Conservation (phyloP, 2,797 vertebrate species). For the Myotis pilosus region DNA sequence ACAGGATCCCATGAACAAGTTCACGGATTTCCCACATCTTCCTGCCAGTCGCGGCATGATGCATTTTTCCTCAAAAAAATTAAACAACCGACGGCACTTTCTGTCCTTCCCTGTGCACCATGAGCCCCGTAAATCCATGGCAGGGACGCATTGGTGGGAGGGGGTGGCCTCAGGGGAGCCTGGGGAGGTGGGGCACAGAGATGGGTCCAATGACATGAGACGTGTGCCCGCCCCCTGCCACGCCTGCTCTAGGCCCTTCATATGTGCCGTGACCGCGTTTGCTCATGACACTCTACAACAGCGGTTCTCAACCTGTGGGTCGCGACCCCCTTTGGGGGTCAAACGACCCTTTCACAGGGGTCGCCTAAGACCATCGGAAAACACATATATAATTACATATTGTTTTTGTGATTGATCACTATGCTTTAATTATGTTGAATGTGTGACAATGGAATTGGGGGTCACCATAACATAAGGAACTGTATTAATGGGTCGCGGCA, state of each 20-base stretch:
- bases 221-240: background rate
- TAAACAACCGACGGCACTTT: constrained; percentile 77
- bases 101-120: constrained; percentile 8
- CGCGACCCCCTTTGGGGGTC: too few species aligned
- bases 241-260: background rate
- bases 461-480: too few species aligned
- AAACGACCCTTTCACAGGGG: too few species aligned
- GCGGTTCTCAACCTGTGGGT: too few species aligned
- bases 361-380: too few species aligned
- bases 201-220: too few species aligned
- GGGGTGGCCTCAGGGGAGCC: background rate
- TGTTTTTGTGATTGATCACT: too few species aligned
- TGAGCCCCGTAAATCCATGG: constrained; percentile 74
- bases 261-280: fast-evolving
- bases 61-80: constrained; percentile 78
- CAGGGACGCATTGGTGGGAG: background rate
- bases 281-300: fast-evolving
- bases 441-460: too few species aligned
- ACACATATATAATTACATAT: too few species aligned
- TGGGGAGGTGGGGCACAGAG: fast-evolving
- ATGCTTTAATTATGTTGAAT: too few species aligned
- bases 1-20: constrained; percentile 75
- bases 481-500: too few species aligned
- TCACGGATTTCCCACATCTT: constrained; percentile 76
- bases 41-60: constrained; percentile 69